Evolutionary conservation across 1,140 invertebrate genomes (phyloP), one percentile per base, ranked within the genome.

Genomic region (Trialeurodes vaporariorum): DNA sequence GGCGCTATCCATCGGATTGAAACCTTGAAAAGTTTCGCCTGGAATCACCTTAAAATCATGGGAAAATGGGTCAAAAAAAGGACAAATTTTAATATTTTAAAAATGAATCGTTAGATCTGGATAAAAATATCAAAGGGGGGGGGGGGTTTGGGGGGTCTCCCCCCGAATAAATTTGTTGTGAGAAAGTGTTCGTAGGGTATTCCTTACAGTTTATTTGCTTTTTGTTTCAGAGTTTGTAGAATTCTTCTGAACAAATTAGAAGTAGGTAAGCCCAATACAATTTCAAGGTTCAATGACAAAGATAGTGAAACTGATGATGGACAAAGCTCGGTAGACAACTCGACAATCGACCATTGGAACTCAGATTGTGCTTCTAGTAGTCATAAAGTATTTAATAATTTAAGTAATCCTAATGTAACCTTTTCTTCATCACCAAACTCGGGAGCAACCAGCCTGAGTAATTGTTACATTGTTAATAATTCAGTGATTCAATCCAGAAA

Each of bases 191-290:
- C n/a, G n/a, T n/a, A n/a, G n/a, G n/a, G n/a, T n/a, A n/a, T n/a
- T n/a, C n/a, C n/a, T n/a, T n/a, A n/a, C n/a, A n/a, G n/a, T n/a
- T n/a, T n/a, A n/a, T n/a, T n/a, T n/a, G n/a, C n/a, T n/a, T 11
- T 49, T 17, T 49, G 34, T 49, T 49, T 49, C 34, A 49, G 34
- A 49, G 17, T 21, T 25, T 65, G 12, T 24, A 21, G 65, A 22
- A 22, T 24, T 21, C n/a, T n/a, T n/a, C 61, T n/a, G n/a, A 59
- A 66, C 22, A 59, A 22, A 64, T 9, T 26, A 64, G 63, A 23
- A 26, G 11, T 25, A 26, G n/a, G 24, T 12, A 76, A 78, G 67
- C 68, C 75, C 61, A n/a, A n/a, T n/a, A n/a, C n/a, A n/a, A 80
- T 79, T 66, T 66, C 34, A 17, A 49, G 34, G 34, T 49, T 49